These are phyloP conservation scores for Drosophila formosana DNA, from an alignment of 2,888 invertebrate genomes.

Conservation along the genomic window DNA sequence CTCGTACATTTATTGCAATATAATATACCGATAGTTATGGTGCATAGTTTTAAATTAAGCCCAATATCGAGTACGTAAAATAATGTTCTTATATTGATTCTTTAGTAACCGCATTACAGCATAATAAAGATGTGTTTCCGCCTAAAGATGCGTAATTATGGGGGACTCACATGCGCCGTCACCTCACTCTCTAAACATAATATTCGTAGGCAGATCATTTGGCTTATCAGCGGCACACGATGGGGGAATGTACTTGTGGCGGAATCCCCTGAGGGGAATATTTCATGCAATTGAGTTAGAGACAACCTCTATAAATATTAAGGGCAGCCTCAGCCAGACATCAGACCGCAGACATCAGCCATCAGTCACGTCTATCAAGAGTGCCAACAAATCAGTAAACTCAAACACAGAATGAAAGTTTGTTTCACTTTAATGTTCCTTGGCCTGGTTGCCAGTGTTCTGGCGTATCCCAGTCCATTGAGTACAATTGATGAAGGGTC, in stretches of 20 bases:
- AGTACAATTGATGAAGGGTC: slow-evolving; percentile 7
- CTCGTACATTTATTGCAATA: too few relatives aligned
- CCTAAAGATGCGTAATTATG: not conserved
- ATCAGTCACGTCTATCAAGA: not conserved
- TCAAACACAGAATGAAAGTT: slow-evolving; percentile 28
- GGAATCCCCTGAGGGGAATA: slow-evolving; percentile 48
- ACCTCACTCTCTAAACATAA: not conserved
- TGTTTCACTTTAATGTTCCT: slow-evolving; percentile 16
- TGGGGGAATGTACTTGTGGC: slow-evolving; percentile 56
- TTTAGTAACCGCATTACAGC: too few relatives aligned
- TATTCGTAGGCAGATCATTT: slow-evolving; percentile 5
- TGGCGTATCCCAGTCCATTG: slow-evolving; percentile 18
- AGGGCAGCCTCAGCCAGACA: not conserved
- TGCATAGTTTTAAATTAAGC: not conserved
- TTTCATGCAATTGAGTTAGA: slow-evolving; percentile 6
- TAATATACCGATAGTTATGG: too few relatives aligned
- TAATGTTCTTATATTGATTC: not conserved
- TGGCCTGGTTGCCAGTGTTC: slow-evolving; percentile 9
- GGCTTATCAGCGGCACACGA: slow-evolving; percentile 17
- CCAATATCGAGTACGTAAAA: not conserved
- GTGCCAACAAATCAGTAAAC: not conserved
- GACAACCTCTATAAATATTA: slow-evolving; percentile 18
- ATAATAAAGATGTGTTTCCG: not conserved
- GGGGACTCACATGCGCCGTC: not conserved
- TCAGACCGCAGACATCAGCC: not conserved